Conservation (phyloP, 1,140 invertebrate species). For the Trichogramma pretiosum region DNA sequence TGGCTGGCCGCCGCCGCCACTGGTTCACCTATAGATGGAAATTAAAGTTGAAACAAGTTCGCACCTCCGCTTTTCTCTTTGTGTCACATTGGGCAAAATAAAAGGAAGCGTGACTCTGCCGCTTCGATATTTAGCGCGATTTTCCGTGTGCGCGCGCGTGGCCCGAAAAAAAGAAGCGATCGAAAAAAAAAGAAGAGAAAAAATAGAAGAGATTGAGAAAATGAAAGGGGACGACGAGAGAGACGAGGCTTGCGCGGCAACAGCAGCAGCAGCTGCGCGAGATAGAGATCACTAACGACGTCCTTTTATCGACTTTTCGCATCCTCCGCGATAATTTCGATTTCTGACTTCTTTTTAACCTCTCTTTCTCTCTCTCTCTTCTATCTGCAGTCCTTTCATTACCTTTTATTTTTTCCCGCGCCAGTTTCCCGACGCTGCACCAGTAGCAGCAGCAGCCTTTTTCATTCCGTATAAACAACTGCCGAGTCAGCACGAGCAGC, state of each 20-base stretch:
- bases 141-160: background rate
- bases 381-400: background rate
- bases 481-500: too few relatives aligned
- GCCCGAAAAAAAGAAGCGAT: background rate
- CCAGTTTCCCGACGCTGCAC: background rate
- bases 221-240: conserved; percentile 7
- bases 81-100: too few relatives aligned
- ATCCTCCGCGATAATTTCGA: background rate
- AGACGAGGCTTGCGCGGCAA: too few relatives aligned
- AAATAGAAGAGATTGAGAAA: background rate
- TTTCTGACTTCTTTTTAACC: background rate
- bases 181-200: background rate
- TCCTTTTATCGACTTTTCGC: conserved; percentile 11
- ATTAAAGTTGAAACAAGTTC: too few relatives aligned
- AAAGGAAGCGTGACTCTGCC: background rate
- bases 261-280: too few relatives aligned
- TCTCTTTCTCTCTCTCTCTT: background rate
- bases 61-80: too few relatives aligned
- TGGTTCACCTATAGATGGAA: too few relatives aligned
- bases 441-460: too few relatives aligned
- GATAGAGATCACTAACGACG: conserved; percentile 7
- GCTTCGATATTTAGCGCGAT: too few relatives aligned
- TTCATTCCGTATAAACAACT: too few relatives aligned
- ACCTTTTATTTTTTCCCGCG: background rate
- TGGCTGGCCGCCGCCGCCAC: too few relatives aligned